A percentile compares a stretch with the other conserved stretches of the same genome.
phyloP scores from a whole-genome alignment of 2,888 invertebrate genomes.

The Tribolium freemani region DNA sequence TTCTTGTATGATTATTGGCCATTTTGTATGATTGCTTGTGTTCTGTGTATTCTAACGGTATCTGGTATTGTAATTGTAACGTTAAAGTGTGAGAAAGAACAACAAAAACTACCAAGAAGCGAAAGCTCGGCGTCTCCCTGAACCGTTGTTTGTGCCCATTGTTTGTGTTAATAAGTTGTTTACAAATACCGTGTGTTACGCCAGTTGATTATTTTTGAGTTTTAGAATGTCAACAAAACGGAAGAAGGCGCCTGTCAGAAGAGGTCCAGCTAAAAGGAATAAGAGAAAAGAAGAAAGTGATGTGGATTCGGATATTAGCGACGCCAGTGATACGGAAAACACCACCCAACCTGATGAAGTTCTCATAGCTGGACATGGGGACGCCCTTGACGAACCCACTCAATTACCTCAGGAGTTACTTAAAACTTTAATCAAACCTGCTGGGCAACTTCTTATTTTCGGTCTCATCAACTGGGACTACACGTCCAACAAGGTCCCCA shows the following conservation, averaged over 20 bases:
- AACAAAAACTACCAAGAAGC: neutral
- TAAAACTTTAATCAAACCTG: conserved; percentile 75
- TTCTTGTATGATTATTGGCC: neutral
- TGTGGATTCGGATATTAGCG: conserved; percentile 67
- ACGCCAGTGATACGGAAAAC: conserved; percentile 64
- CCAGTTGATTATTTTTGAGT: neutral
- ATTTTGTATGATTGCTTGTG: neutral
- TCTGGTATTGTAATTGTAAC: neutral
- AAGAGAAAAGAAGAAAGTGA: conserved; percentile 67
- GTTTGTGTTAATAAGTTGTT: no score
- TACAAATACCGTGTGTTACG: neutral
- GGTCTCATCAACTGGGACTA: conserved; percentile 94
- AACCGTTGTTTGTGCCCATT: no score
- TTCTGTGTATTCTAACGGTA: neutral
- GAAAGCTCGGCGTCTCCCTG: neutral
- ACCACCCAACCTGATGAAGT: conserved; percentile 70
- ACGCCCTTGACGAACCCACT: conserved; percentile 72
- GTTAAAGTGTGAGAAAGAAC: neutral
- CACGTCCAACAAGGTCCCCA: conserved; percentile 75
- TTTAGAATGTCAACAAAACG: conserved; percentile 62
- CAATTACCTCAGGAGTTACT: conserved; percentile 79
- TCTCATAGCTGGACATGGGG: conserved; percentile 70
- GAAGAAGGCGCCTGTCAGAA: conserved; percentile 65
- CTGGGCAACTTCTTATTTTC: conserved; percentile 83
- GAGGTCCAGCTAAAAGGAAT: conserved; percentile 60